Conservation (phyloP, 2,113 vertebrate species). For the Antechinus stuartii region DNA sequence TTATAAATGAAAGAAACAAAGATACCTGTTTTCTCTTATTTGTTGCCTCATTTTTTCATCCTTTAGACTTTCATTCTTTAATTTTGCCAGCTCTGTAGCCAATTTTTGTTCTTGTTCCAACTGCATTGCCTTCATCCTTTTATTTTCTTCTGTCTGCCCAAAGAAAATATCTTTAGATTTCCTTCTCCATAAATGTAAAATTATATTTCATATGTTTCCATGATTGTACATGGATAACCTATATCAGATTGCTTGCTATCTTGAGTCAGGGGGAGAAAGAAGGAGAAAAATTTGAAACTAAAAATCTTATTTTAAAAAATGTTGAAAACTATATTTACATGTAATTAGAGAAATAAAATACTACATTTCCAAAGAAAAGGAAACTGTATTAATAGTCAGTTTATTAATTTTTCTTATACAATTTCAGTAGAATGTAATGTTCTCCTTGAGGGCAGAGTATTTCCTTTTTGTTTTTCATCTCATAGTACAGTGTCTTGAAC, state of each 20-base stretch:
- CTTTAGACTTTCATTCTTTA: conserved; percentile 84
- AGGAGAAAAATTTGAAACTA: too few species aligned
- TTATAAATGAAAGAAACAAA: background rate
- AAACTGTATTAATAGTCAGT: conserved; percentile 13
- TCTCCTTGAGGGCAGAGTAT: background rate
- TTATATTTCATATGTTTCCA: background rate
- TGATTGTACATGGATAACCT: too few species aligned
- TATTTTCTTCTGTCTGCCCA: conserved; percentile 87
- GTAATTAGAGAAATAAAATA: too few species aligned
- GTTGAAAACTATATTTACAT: too few species aligned
- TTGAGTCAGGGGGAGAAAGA: too few species aligned
- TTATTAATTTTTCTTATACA: background rate
- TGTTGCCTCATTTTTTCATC: conserved; percentile 94
- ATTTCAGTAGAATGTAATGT: conserved; percentile 1
- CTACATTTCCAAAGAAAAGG: too few species aligned
- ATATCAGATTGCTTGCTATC: too few species aligned
- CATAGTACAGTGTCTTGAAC: background rate
- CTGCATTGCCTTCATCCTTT: conserved; percentile 76
- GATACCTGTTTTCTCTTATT: conserved; percentile 93
- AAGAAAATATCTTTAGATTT: background rate
- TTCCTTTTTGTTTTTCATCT: background rate
- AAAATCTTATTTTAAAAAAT: too few species aligned
- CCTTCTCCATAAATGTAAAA: conserved; percentile 5
- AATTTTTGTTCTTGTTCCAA: conserved; percentile 90
- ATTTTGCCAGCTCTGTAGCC: conserved; percentile 88